phyloP scores from a whole-genome alignment of 2,113 vertebrate genomes.

The Thamnaconus septentrionalis region DNA sequence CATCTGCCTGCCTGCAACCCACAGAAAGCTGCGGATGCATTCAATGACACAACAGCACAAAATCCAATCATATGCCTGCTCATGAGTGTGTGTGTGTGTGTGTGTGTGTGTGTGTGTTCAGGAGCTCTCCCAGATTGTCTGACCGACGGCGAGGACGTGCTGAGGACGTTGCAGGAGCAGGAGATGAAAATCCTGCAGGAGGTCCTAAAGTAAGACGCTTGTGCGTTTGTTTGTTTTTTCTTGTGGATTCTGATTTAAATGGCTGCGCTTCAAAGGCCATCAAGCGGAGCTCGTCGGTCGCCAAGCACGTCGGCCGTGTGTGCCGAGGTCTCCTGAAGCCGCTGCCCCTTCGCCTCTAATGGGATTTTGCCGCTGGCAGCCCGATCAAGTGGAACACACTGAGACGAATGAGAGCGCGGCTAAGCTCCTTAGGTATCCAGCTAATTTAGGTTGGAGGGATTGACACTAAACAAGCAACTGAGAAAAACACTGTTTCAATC shows the following conservation, averaged over 20 bases:
- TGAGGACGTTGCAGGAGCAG: slow-evolving; percentile 91
- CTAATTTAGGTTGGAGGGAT: slow-evolving; percentile 59
- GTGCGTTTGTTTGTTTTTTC: neutral
- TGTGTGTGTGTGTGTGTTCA: slow-evolving; percentile 49
- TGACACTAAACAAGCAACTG: slow-evolving; percentile 54
- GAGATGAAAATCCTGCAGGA: slow-evolving; percentile 94
- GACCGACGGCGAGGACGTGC: slow-evolving; percentile 88
- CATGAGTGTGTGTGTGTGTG: neutral
- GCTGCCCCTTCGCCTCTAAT: slow-evolving; percentile 51
- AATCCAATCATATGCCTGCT: neutral
- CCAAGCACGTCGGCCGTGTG: neutral
- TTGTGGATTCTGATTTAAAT: neutral
- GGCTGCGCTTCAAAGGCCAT: no score
- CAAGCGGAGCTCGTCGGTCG: no score
- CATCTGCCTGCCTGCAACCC: neutral
- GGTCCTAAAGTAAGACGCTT: slow-evolving; percentile 85
- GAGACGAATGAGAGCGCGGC: slow-evolving; percentile 35
- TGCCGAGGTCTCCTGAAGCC: slow-evolving; percentile 5
- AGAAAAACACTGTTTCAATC: slow-evolving; percentile 54
- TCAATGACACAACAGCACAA: no score
- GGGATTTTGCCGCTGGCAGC: slow-evolving; percentile 57
- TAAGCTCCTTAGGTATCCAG: slow-evolving; percentile 70
- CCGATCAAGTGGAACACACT: slow-evolving; percentile 51
- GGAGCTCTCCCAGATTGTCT: slow-evolving; percentile 93
- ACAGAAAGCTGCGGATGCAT: neutral